phyloP scores from a whole-genome alignment of 2,888 invertebrate genomes.

The Cephus spinipes region DNA sequence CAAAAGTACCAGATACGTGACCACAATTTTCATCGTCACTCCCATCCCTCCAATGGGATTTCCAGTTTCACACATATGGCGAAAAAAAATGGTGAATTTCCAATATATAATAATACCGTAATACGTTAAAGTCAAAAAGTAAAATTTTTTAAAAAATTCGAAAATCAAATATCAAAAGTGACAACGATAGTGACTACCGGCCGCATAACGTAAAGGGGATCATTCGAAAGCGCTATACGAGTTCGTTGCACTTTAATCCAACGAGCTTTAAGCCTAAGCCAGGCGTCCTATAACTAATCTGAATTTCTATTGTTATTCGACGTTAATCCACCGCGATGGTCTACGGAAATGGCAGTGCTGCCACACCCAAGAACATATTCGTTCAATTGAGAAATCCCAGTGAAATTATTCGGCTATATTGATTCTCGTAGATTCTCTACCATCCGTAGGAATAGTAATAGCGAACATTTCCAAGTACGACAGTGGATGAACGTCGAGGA shows the following conservation, averaged over 20 bases:
- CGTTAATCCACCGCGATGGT: not conserved
- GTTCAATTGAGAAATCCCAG: not conserved
- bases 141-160: not conserved
- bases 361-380: not conserved
- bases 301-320: not conserved
- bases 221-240: not conserved
- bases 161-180: not conserved
- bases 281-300: slow-evolving; percentile 2
- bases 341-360: not conserved
- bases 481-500: not conserved
- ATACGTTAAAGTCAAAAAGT: not conserved
- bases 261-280: not conserved
- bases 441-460: not conserved
- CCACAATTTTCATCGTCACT: not conserved
- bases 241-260: not conserved
- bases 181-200: not conserved
- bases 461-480: not conserved
- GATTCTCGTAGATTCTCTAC: not conserved
- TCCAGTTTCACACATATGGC: not conserved
- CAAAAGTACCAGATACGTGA: not conserved
- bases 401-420: not conserved
- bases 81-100: not conserved
- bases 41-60: not conserved
- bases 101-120: not conserved
- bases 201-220: not conserved